Conservation (phyloP, 2,888 invertebrate genomes). For the Melieria crassipennis region DNA sequence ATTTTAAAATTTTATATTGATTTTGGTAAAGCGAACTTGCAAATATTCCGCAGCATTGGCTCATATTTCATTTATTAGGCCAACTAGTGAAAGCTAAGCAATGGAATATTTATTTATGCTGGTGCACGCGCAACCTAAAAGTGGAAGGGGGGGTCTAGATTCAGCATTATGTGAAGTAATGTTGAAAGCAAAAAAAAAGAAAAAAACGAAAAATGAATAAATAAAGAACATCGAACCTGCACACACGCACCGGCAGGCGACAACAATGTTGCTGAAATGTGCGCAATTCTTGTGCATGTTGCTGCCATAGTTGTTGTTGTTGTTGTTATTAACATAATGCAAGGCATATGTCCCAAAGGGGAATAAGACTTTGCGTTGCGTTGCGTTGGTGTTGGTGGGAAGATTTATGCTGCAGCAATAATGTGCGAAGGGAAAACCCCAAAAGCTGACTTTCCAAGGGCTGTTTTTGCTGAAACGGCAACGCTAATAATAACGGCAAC, state of each 20-base stretch:
- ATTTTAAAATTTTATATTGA: no score
- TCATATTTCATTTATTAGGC: no score
- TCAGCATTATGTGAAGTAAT: not conserved
- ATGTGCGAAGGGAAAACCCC: not conserved
- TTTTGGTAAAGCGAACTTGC: no score
- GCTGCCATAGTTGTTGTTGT: slow-evolving; percentile 10
- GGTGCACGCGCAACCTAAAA: not conserved
- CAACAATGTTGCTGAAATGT: not conserved
- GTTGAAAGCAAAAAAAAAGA: not conserved
- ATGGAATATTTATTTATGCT: no score
- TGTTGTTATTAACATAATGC: slow-evolving; percentile 55
- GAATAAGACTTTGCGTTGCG: slow-evolving; percentile 43
- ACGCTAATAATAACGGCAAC: not conserved
- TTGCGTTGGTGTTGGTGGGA: not conserved
- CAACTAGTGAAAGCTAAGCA: no score
- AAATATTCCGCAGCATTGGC: no score
- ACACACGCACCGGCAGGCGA: not conserved
- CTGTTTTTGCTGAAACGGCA: not conserved
- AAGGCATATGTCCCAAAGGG: slow-evolving; percentile 61
- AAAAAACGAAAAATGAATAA: not conserved
- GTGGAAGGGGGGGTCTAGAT: not conserved
- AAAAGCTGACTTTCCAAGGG: not conserved
- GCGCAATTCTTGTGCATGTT: not conserved
- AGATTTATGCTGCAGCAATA: slow-evolving; percentile 29
- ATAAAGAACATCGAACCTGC: no score